Evolutionary conservation across 2,797 vertebrate species (phyloP), one percentile per base, ranked within the genome.

Genomic region (Gallinago stenura): DNA sequence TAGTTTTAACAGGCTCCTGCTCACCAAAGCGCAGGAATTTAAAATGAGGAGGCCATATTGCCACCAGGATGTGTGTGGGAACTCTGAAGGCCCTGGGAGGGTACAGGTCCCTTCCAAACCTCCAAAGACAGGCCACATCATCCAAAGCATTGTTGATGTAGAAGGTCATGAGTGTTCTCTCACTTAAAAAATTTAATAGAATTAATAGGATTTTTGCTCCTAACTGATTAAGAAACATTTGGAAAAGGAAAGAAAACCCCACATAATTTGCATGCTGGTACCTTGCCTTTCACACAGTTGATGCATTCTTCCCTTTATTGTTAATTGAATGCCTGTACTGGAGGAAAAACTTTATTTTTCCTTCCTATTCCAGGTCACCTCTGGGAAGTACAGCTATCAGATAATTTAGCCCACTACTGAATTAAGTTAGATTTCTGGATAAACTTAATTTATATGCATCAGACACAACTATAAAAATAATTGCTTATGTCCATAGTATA

Each of bases 61-160:
- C 5, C 56, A 72, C 25, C 3, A 8, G 64, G 21, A 10, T 73
- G 26, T 0, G 0, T 28, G 35, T 57, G 9, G 31, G 31, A 79
- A 16, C n/a, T 79, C 46, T 46, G 62, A 72, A 65, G 33, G 26
- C n/a, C n/a, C 16, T 8, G 68, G 26, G 21, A 83, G 9, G 12
- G 11, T 33, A 39, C 7, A 18, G 26, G 3, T 68, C 15, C 30
- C 15, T 89, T 64, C 28, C 33, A 83, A 53, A 87, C 33, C 10
- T 81, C 12, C 50, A 64, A 41, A 68, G 17, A 3, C 3, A 39
- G 26, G 30, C 5, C 5, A 12, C 11, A 12, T 39, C 3, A 2
- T 56, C 22, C 45, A 45, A 78, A 75, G 9, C 0, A 0, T 0
- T 71, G 6, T 3, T 60, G 17, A 35, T 26, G 19, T 5, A 6